Percentiles rank a stretch among this genome's conserved stretches.
Evolutionary conservation across 2,888 invertebrate genomes (phyloP).

Genomic region (Hemistola chrysoprasaria): DNA sequence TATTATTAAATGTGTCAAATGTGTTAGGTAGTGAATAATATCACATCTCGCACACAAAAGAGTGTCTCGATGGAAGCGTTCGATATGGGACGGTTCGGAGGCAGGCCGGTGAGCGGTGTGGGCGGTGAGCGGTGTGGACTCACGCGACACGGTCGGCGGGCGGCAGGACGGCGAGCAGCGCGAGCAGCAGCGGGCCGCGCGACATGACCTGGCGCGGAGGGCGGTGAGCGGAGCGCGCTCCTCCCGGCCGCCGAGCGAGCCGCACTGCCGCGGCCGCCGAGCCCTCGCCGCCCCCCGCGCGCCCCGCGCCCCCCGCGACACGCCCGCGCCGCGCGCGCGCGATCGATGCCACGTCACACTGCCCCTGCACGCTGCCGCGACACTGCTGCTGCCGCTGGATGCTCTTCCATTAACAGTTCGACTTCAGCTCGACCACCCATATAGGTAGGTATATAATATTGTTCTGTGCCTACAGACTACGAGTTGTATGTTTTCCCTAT

Average conservation of each 20-base stretch:
- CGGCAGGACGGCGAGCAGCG: slow-evolving; percentile 49
- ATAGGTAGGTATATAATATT: no score
- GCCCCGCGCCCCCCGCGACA: slow-evolving; percentile 11
- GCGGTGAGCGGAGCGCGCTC: slow-evolving; percentile 44
- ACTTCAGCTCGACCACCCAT: no score
- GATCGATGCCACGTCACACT: not conserved
- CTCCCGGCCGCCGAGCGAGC: slow-evolving; percentile 35
- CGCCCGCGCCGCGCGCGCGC: slow-evolving; percentile 15
- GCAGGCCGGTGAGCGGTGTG: not conserved
- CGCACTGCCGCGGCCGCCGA: slow-evolving; percentile 35
- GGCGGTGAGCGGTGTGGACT: slow-evolving; percentile 27
- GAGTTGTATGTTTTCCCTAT: no score
- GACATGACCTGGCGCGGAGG: no score
- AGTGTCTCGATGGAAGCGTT: no score
- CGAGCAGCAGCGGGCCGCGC: slow-evolving; percentile 46
- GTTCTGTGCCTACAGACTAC: no score
- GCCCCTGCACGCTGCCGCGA: not conserved
- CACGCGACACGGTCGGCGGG: slow-evolving; percentile 52
- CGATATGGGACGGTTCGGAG: no score
- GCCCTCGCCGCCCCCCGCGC: slow-evolving; percentile 6
- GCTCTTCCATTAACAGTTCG: no score
- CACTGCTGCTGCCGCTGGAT: slow-evolving; percentile 26
- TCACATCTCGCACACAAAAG: no score
- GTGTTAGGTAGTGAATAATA: no score
- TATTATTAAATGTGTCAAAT: no score